These are phyloP conservation scores for Zosterops hypoxanthus DNA, from an alignment of 2,113 vertebrate species.

Conservation along the genomic window DNA sequence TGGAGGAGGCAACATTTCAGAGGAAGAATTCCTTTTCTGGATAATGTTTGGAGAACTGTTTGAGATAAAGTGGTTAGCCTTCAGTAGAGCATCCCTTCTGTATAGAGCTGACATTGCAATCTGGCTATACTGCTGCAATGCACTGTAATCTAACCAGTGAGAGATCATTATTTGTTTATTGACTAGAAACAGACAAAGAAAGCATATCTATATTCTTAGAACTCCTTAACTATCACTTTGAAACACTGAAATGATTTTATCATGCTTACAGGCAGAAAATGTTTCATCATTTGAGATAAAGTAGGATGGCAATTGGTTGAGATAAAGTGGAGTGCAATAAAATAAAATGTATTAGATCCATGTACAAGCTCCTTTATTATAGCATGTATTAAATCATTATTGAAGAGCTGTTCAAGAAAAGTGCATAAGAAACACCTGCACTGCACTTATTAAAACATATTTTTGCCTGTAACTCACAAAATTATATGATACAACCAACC, in stretches of 20 bases:
- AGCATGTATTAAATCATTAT: conserved; percentile 5
- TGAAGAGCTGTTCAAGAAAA: conserved; percentile 11
- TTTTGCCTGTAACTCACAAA: conserved; percentile 11
- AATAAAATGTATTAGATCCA: conserved; percentile 37
- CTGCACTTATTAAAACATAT: conserved; percentile 2
- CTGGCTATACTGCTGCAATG: neutral
- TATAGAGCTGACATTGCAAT: neutral
- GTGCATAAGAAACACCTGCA: neutral
- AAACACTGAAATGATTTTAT: conserved; percentile 19
- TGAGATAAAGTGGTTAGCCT: neutral
- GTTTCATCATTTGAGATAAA: neutral
- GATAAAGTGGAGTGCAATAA: conserved; percentile 21
- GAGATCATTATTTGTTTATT: neutral
- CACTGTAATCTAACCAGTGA: neutral
- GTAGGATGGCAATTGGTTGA: conserved; percentile 1
- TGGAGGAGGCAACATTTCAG: neutral
- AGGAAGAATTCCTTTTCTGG: neutral
- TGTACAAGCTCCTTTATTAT: neutral
- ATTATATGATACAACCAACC: neutral
- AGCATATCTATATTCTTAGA: neutral
- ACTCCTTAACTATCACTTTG: conserved; percentile 11
- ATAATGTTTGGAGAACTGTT: neutral
- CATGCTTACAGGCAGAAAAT: neutral
- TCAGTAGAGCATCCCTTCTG: neutral
- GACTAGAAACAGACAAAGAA: neutral